Evolutionary conservation across 2,888 invertebrate species (phyloP), one percentile per base, ranked within the genome.

Genomic region (Conchocele bisecta): DNA sequence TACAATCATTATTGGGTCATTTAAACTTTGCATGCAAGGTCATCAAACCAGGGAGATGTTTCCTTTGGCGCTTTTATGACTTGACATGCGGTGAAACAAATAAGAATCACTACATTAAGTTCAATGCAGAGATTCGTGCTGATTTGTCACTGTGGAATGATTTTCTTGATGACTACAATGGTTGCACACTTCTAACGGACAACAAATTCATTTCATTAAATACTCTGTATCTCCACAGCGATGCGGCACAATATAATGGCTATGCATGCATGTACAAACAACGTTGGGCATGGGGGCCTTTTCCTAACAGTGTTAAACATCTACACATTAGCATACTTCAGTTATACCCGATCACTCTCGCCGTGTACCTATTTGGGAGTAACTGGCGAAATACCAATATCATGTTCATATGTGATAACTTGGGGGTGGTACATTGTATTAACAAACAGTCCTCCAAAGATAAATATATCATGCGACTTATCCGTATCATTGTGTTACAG

Each of bases 371-470:
- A 7, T 63, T 51, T 53, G 51, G 63, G 1, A 13, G 48, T 9
- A 3, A 7, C 3, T 69, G 63, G 69, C 31, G 22, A 33, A 67
- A 67, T 28, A 44, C 53, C 53, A 59, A 66, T 24, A 66, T 66
- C 15, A 11, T 66, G 7, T 66, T 66, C n/a, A 26, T 69, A 11
- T 63, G 59, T 46, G 67, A 67, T 26, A 67, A 67, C 37, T 31
- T 63, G n/a, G 31, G 48, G 3, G 54, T 57, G 28, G 69, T 69
- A 15, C 37, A 63, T 35, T 69, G 63, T 39, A 11, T 69, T 9
- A 69, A 69, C 28, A 63, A 44, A 29, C 69, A 69, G 39, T 51
- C 69, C 1, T 63, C 51, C 11, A 70, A 70, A 44, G 63, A 70
- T 41, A 28, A 57, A n/a, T 20, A 35, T 24, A 63, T 70, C 24